A percentile compares a stretch with the other conserved stretches of the same genome.
Conservation (phyloP, 2,888 invertebrate species). For the Apomyelois bistriatella region DNA sequence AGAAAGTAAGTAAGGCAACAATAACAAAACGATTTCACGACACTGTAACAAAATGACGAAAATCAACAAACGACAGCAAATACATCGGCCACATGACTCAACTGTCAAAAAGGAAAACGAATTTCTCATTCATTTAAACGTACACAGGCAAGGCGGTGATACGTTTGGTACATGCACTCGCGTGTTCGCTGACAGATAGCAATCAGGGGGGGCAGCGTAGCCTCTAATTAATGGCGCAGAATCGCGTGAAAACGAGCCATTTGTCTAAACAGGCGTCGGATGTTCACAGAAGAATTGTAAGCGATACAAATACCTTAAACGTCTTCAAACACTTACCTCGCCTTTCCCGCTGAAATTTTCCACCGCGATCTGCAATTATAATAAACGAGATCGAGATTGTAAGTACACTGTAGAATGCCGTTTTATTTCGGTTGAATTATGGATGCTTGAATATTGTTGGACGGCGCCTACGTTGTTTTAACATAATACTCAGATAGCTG, state of each 20-base stretch:
- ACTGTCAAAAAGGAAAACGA: constrained; percentile 8
- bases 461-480: constrained; percentile 21
- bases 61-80: neutral
- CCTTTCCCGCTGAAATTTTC: constrained; percentile 45
- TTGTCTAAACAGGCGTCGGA: constrained; percentile 66
- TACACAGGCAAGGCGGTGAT: constrained; percentile 14
- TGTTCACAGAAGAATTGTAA: constrained; percentile 73
- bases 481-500: constrained; percentile 9
- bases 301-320: constrained; percentile 73
- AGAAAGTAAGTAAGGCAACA: no score
- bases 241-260: constrained; percentile 69
- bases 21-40: no score
- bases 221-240: constrained; percentile 68
- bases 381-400: constrained; percentile 58
- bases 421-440: constrained; percentile 35
- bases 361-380: constrained; percentile 60
- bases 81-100: neutral
- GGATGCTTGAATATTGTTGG: constrained; percentile 25
- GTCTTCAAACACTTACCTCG: constrained; percentile 65
- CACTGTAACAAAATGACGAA: neutral
- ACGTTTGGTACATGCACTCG: constrained; percentile 46
- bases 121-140: constrained; percentile 5
- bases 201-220: constrained; percentile 53
- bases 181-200: constrained; percentile 71
- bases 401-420: constrained; percentile 42